Evolutionary conservation across 2,797 vertebrate species (phyloP), one percentile per base, ranked within the genome.

Genomic region (Hybognathus amarus): DNA sequence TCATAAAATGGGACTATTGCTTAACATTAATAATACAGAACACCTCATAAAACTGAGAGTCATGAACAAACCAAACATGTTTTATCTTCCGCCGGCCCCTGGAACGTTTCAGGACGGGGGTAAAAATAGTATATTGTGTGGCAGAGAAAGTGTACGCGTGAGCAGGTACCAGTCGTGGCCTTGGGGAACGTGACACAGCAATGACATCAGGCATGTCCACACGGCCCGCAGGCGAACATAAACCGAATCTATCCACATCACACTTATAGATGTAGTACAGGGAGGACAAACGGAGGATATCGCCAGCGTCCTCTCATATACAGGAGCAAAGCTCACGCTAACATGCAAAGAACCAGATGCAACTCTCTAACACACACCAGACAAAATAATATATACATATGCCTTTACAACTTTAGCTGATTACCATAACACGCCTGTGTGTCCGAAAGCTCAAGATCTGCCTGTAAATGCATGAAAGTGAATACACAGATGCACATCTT

Each of bases 21-120:
- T 70, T 71, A 80, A 30, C 79, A 71, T 59, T 80, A 80, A 80
- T 71, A 80, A 80, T 17, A 71, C 68, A 71, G 12, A 80, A 52
- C 79, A 61, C 18, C 36, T 38, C n/a, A 27, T 63, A 59, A 61
- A 68, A n/a, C 79, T 27, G 6, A 77, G 36, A 77, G 75, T 63
- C n/a, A 30, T 42, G 61, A 67, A 68, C 47, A 59, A 61, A 56
- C 52, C 79, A 61, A 45, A 71, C 66, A 80, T 22, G 68, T 27
- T 71, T 71, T 47, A 80, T 71, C 38, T 56, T 45, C 54, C 52
- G n/a, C 50, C 18, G 47, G 47, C 10, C 67, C 38, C 67, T 17
- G 38, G 38, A 61, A 67, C 38, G 10, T 5, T 70, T 40, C 24
- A 17, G 78, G 78, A 52, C 3, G 18, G 38, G 52, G 50, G 24